A percentile compares a stretch with the other conserved stretches of the same genome.
These are phyloP conservation scores for Miniopterus natalensis DNA, from an alignment of 2,113 vertebrate genomes.

Conservation along the genomic window DNA sequence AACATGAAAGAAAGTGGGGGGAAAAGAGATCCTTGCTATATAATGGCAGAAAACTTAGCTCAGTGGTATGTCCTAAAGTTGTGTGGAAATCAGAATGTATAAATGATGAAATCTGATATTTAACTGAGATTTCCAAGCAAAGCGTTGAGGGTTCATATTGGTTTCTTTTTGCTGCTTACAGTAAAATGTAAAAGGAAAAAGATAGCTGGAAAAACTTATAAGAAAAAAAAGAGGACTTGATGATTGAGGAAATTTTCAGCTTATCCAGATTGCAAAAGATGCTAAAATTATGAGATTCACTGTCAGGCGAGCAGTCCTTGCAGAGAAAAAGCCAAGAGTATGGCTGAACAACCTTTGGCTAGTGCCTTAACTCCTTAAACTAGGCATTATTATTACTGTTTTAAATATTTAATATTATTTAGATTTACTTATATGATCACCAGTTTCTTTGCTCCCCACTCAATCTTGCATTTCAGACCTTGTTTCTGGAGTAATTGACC, in stretches of 20 bases:
- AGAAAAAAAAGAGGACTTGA: background rate
- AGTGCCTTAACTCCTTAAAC: background rate
- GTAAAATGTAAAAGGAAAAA: background rate
- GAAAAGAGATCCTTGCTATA: background rate
- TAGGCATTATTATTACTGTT: background rate
- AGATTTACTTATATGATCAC: background rate
- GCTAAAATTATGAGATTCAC: background rate
- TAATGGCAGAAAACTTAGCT: background rate
- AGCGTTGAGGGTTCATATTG: background rate
- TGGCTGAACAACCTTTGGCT: background rate
- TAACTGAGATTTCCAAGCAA: conserved; percentile 28
- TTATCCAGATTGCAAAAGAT: conserved; percentile 21
- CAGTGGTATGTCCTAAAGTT: background rate
- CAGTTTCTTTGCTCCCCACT: background rate
- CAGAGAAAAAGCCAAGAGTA: background rate
- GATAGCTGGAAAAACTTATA: background rate
- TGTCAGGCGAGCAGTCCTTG: background rate
- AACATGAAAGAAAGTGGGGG: background rate
- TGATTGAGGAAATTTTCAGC: background rate
- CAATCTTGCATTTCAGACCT: background rate
- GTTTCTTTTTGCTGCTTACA: background rate
- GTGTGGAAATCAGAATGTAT: background rate
- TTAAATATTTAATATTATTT: background rate
- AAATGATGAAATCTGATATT: background rate
- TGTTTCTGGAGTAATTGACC: background rate